phyloP scores from a whole-genome alignment of 2,113 vertebrate genomes.

The Melozone crissalis region DNA sequence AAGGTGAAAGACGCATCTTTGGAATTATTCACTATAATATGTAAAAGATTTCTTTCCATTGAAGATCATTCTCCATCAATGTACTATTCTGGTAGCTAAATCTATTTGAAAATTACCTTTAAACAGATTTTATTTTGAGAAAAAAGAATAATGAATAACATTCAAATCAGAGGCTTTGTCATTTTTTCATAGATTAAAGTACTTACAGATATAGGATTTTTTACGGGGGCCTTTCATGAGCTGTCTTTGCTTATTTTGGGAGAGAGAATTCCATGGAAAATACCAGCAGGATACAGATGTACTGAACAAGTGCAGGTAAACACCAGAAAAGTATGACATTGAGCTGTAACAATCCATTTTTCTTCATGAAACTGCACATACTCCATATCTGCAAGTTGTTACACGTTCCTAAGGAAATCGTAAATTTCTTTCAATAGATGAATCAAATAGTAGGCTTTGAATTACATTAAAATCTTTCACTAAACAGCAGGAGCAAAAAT shows the following conservation, averaged over 20 bases:
- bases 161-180: neutral
- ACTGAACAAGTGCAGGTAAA: constrained; percentile 65
- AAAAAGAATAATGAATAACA: neutral
- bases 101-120: neutral
- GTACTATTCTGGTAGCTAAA: neutral
- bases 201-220: constrained; percentile 76
- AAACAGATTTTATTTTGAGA: neutral
- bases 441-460: neutral
- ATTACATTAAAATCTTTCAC: neutral
- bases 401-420: neutral
- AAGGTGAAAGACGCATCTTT: neutral
- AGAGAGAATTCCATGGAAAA: constrained; percentile 66
- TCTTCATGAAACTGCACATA: neutral
- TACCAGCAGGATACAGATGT: constrained; percentile 63
- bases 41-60: neutral
- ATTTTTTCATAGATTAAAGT: constrained; percentile 72
- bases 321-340: neutral
- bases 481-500: neutral
- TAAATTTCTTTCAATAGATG: neutral
- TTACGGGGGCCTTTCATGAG: constrained; percentile 77
- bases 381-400: neutral
- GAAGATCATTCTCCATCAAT: neutral
- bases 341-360: neutral
- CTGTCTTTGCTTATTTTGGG: constrained; percentile 67
- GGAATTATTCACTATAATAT: neutral